Base-by-base conservation (phyloP, 1,140 invertebrate genomes). In the Cherax destructor region DNA sequence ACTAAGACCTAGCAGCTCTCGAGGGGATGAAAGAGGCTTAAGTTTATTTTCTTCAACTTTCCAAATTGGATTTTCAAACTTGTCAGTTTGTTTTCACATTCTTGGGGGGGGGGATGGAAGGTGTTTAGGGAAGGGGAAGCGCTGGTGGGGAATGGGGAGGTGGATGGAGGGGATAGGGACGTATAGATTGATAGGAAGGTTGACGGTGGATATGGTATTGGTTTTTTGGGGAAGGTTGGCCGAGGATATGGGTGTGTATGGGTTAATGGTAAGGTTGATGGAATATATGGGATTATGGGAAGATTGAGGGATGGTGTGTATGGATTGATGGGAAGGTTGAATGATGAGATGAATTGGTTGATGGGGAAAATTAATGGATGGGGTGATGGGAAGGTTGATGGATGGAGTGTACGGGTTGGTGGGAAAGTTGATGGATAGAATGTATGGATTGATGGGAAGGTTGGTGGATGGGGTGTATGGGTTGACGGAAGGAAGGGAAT, bases 11-110 rank as follows among this genome's bases (percentile, higher is more conserved):
- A 74, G 6, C 69, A 74, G 69, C 21, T 21, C 69, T 74, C 69
- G 4, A 3, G 69, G 69, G 69, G 11, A 30, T 5, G 24, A 74
- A 74, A 24, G 69, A 30, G 6, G 24, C 24, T 74, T 10, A 24
- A 74, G n/a, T 74, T 74, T 30, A 83, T 83, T 83, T 83, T 83
- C 49, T 47, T 83, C 59, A 83, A 69, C 61, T 83, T 83, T n/a
- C 61, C 61, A 83, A 83, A 83, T 83, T 61, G 69, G 81, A 83
- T 83, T 69, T 83, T 65, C 81, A 30, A 83, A 83, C 81, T 83
- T 69, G 81, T 83, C 81, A 83, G 47, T 65, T 83, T 83, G 59
- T 83, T 65, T 83, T 83, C 81, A 65, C 59, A 65, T 69, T 65
- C 69, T 47, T n/a, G 59, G 13, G 49, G 80, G 52, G 3, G 80